Conservation (phyloP, 2,888 invertebrate genomes). For the Zygogramma bicolorata region DNA sequence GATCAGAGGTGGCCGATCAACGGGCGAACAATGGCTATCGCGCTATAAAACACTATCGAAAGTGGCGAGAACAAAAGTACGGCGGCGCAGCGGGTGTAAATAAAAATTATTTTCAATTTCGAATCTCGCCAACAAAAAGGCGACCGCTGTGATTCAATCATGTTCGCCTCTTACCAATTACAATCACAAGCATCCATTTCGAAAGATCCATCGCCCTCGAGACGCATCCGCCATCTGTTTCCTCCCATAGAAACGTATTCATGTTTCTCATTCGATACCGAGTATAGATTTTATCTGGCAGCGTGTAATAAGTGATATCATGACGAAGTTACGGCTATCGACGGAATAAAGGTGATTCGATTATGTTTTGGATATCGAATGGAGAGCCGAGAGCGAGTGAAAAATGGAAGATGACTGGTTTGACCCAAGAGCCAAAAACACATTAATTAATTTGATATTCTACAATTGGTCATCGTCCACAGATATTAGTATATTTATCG, state of each 20-base stretch:
- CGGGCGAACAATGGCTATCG: conserved; percentile 1
- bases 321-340: conserved; percentile 38
- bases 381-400: background rate
- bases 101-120: conserved; percentile 56
- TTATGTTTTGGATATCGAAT: background rate
- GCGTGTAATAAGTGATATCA: conserved; percentile 37
- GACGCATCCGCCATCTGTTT: conserved; percentile 40
- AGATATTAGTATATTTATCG: too few relatives aligned
- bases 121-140: conserved; percentile 61
- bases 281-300: conserved; percentile 40
- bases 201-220: background rate
- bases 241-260: conserved; percentile 44
- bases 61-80: conserved; percentile 41
- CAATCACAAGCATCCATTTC: conserved; percentile 50
- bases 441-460: too few relatives aligned
- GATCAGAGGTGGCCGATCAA: conserved; percentile 4
- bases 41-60: background rate
- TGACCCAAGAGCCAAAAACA: too few relatives aligned
- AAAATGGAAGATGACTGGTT: too few relatives aligned
- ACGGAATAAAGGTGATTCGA: background rate
- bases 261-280: conserved; percentile 37
- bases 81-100: conserved; percentile 52
- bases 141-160: conserved; percentile 64
- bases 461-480: too few relatives aligned
- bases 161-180: conserved; percentile 62